A percentile compares a stretch with the other conserved stretches of the same genome.
phyloP scores from a whole-genome alignment of 2,888 invertebrate species.

The Megamerina dolium region DNA sequence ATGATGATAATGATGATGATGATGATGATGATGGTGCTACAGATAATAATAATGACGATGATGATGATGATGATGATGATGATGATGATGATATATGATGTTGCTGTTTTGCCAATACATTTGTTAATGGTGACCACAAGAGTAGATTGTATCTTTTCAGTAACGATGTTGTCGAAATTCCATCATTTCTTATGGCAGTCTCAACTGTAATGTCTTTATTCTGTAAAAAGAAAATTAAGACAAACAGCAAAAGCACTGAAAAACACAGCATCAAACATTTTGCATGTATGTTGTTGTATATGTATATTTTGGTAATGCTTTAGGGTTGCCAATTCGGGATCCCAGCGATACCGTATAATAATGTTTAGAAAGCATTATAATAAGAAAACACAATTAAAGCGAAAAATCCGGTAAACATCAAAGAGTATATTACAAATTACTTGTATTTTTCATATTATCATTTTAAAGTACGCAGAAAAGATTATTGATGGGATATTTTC shows the following conservation, averaged over 20 bases:
- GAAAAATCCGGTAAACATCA: too few relatives aligned
- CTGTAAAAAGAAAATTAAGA: constrained; percentile 8
- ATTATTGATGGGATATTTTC: too few relatives aligned
- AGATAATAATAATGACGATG: constrained; percentile 20
- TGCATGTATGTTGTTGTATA: too few relatives aligned
- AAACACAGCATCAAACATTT: neutral
- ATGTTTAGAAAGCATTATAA: too few relatives aligned
- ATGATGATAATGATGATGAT: constrained; percentile 17
- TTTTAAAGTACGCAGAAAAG: too few relatives aligned
- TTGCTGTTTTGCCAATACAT: constrained; percentile 3
- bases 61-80: constrained; percentile 16
- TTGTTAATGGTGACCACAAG: constrained; percentile 25
- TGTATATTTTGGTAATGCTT: too few relatives aligned
- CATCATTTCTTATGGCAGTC: neutral
- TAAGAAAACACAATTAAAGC: too few relatives aligned
- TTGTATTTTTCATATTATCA: too few relatives aligned
- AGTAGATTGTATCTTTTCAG: constrained; percentile 25
- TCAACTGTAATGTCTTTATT: constrained; percentile 13
- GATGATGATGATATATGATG: constrained; percentile 13
- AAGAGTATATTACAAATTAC: too few relatives aligned
- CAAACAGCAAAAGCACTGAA: neutral
- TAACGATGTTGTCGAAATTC: constrained; percentile 13
- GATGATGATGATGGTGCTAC: constrained; percentile 21
- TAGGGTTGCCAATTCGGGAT: too few relatives aligned
- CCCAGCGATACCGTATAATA: too few relatives aligned